phyloP scores from a whole-genome alignment of 1,140 invertebrate genomes.

The Campoletis sonorensis region DNA sequence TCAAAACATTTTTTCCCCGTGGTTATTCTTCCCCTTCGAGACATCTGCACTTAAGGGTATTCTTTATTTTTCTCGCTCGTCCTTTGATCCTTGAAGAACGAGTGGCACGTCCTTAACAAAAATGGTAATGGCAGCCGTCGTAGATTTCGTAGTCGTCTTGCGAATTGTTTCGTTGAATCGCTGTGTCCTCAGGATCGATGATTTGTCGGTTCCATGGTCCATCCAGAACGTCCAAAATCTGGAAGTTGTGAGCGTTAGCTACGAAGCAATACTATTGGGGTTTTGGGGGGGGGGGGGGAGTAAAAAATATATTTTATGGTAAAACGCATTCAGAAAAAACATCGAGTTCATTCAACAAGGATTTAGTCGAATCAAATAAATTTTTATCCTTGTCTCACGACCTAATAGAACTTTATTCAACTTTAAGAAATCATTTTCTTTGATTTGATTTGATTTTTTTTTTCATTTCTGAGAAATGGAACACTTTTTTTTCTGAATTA shows the following conservation, averaged over 20 bases:
- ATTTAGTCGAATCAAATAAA: no score
- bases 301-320: no score
- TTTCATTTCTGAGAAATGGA: no score
- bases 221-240: conserved; percentile 61
- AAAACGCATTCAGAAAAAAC: no score
- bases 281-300: conserved; percentile 12
- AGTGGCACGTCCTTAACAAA: not conserved
- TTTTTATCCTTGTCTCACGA: no score
- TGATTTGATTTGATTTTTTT: no score
- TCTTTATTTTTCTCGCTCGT: not conserved
- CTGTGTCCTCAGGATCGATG: conserved; percentile 37
- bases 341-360: no score
- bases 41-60: conserved; percentile 29
- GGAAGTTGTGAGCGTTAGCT: conserved; percentile 76
- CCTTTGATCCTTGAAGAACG: conserved; percentile 13
- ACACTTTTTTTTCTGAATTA: no score
- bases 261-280: conserved; percentile 70
- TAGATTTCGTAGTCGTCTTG: conserved; percentile 16
- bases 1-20: conserved; percentile 16
- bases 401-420: no score
- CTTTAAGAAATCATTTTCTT: no score
- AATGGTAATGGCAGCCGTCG: not conserved
- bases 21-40: conserved; percentile 7
- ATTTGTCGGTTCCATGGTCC: conserved; percentile 25
- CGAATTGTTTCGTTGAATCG: not conserved